These are phyloP conservation scores for Drosophila colorata DNA, from an alignment of 2,888 invertebrate genomes.

Conservation along the genomic window DNA sequence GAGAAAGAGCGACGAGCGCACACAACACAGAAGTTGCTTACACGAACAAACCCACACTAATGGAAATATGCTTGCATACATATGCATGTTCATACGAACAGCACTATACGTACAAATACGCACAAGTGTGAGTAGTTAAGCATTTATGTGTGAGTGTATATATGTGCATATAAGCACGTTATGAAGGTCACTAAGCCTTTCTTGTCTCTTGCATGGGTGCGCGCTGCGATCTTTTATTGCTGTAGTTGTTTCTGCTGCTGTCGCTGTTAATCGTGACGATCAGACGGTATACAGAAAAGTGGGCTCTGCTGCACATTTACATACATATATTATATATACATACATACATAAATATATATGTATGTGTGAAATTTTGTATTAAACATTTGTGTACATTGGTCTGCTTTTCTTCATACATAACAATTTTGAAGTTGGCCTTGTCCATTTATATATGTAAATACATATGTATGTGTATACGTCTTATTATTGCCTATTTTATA, in stretches of 20 bases:
- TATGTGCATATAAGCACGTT: constrained; percentile 63
- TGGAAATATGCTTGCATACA: constrained; percentile 20
- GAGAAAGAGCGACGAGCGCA: constrained; percentile 55
- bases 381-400: constrained; percentile 54
- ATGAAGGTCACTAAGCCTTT: constrained; percentile 79
- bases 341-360: constrained; percentile 8
- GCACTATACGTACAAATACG: constrained; percentile 6
- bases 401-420: constrained; percentile 72
- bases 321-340: constrained; percentile 5
- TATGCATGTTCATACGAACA: constrained; percentile 8
- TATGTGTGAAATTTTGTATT: constrained; percentile 37
- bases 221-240: constrained; percentile 56
- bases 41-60: constrained; percentile 37
- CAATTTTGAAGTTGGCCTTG: constrained; percentile 74
- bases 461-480: neutral
- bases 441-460: constrained; percentile 6
- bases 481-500: neutral
- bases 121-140: constrained; percentile 7
- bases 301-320: constrained; percentile 55
- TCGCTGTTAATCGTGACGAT: constrained; percentile 64
- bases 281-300: constrained; percentile 60
- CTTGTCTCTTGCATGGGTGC: constrained; percentile 70
- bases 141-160: constrained; percentile 11
- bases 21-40: constrained; percentile 56
- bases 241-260: constrained; percentile 50